Base-by-base conservation (phyloP, 2,797 vertebrate species). In the Sylvia borin region DNA sequence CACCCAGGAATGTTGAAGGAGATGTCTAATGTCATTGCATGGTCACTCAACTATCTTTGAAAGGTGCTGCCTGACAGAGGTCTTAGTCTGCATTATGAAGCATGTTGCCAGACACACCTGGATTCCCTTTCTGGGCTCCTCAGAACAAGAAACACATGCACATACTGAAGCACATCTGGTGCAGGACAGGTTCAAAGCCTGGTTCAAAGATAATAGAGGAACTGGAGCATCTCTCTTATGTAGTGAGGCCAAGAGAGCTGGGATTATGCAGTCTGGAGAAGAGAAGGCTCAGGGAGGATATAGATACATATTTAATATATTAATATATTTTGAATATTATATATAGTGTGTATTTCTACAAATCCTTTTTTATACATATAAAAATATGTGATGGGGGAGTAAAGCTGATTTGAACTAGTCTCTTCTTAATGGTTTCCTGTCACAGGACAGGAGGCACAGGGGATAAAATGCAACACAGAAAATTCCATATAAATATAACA, bases 131-230 rank as follows among this genome's bases (percentile, higher is more conserved):
- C 31, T 55, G 27, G n/a, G 4, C 11, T 91, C 11, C 38, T 5
- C 38, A 13, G 54, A 51, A 3, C 15, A 36, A 27, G 42, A 29
- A 34, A n/a, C 11, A 26, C 0, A 0, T 42, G 11, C 22, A 18
- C 17, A 13, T 18, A 7, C 6, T 9, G 18, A 55, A 58, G 47
- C 7, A 58, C 32, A 27, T 12, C 54, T 8, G 12, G 10, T 21
- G 15, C 12, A 51, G 10, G 5, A 67, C 32, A 32, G 47, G 24
- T 25, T 25, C 47, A 48, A 24, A 48, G 47, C 22, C 47, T 48
- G 47, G 47, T 25, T 48, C 36, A 43, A 58, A 43, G n/a, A 18
- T 18, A 11, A 27, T 8, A 51, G 43, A 58, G 27, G 8, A 43
- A 27, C 15, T 27, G 32, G 27, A 58, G 18, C 18, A 51, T 36